Evolutionary conservation across 2,797 vertebrate genomes (phyloP), one percentile per base, ranked within the genome.

Genomic region (Semaprochilodus insignis): DNA sequence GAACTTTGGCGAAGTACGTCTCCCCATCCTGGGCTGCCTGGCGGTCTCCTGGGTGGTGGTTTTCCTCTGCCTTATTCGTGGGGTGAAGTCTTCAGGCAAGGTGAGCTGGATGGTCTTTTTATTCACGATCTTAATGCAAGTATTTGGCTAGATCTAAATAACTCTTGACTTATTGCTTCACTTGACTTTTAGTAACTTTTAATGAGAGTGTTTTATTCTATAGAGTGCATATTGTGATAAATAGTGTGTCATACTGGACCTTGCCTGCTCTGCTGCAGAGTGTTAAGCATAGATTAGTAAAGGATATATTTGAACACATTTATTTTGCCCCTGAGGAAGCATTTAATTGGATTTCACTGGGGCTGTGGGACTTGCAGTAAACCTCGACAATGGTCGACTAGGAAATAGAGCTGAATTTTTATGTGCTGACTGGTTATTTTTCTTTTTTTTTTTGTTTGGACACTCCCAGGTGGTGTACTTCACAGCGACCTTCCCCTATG

Each of bases 41-140:
- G 96, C 96, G 0, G 74, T 99, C 70, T 98, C 98, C 88, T 99
- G 98, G 98, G 78, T 96, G 3, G 97, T 99, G 0, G 98, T 99
- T 87, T 99, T 99, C 92, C 97, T 99, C 89, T 99, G 98, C 92
- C 97, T 99, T 91, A 97, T 99, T 92, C 96, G 94, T 83, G 98
- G 98, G 0, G 98, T 99, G 88, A 99, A 99, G 91, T 99, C 98
- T 73, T 99, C 98, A 2, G 98, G 98, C 88, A 99, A 99, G 96
- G 98, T 97, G 92, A 93, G 93, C 79, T 57, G 23, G 44, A 71
- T 55, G 34, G 23, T 16, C 62, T 34, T 69, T 78, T 36, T 70
- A 25, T 71, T 55, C n/a, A 63, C 14, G 7, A 11, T 57, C n/a
- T 5, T 52, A 15, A 65, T 14, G 27, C 21, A 55, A 34, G 21